phyloP scores from a whole-genome alignment of 2,113 vertebrate species.

The Platycercus adscitus region DNA sequence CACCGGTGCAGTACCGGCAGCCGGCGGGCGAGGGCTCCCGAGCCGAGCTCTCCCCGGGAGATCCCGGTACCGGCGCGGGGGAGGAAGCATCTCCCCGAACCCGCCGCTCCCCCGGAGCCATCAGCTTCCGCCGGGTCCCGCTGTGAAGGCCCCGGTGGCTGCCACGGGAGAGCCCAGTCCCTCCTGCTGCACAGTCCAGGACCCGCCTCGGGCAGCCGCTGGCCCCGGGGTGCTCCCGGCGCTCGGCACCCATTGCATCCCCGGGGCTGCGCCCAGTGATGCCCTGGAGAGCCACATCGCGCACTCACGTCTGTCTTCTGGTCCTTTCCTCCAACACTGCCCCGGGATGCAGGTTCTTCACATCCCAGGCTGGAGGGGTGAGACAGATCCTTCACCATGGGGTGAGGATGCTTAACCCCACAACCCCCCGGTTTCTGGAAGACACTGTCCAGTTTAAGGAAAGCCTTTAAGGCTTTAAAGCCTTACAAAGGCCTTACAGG shows the following conservation, averaged over 20 bases:
- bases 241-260: rapidly evolving
- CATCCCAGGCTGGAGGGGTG: rapidly evolving
- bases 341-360: rapidly evolving
- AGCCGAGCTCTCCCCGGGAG: background rate
- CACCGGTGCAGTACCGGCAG: background rate
- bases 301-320: rapidly evolving
- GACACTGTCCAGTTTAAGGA: background rate
- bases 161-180: background rate
- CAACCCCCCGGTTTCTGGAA: background rate
- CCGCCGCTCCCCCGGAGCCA: background rate
- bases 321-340: background rate
- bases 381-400: rapidly evolving
- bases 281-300: rapidly evolving
- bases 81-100: background rate
- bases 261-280: rapidly evolving
- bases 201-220: background rate
- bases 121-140: background rate
- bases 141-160: background rate
- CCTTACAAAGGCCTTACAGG: too few relatives aligned
- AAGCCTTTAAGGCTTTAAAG: background rate
- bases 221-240: background rate
- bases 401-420: background rate
- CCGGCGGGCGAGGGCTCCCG: slow-evolving; percentile 34
- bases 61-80: background rate
- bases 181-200: background rate